Evolutionary conservation across 2,888 invertebrate species (phyloP).

Genomic region (Heliconius cydno): DNA sequence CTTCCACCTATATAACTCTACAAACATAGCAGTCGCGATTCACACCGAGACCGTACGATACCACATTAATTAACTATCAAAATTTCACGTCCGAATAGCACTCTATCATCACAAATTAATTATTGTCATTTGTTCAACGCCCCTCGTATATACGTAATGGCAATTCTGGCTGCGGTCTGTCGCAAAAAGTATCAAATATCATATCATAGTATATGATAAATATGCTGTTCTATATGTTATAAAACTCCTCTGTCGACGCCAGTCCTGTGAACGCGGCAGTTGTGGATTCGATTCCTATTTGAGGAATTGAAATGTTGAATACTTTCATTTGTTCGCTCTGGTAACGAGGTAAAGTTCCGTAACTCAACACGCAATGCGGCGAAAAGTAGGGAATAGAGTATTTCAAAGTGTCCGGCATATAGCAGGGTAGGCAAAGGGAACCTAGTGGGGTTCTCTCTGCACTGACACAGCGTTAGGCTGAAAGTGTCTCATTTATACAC

Average conservation of each 20-base stretch:
- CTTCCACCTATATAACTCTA: not conserved
- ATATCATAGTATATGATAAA: conserved; percentile 27
- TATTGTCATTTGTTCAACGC: conserved; percentile 41
- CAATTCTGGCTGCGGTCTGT: conserved; percentile 41
- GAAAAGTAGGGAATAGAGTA: too few species aligned
- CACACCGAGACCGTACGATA: not conserved
- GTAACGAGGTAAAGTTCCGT: too few species aligned
- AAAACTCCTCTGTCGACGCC: not conserved
- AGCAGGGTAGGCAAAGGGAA: too few species aligned
- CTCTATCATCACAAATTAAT: conserved; percentile 33
- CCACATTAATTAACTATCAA: conserved; percentile 30
- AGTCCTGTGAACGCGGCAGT: too few species aligned
- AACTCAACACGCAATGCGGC: too few species aligned
- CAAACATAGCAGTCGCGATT: conserved; percentile 1
- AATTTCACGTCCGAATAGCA: conserved; percentile 19
- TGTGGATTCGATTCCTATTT: too few species aligned
- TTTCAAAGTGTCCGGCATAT: too few species aligned
- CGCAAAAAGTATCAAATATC: conserved; percentile 44
- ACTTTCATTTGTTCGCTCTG: too few species aligned
- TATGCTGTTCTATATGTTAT: not conserved
- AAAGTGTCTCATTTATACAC: not conserved
- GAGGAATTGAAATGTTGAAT: too few species aligned
- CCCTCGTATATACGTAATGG: conserved; percentile 39
- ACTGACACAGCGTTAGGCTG: not conserved
- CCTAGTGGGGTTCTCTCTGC: too few species aligned